Percentiles rank a stretch among this genome's conserved stretches.
Evolutionary conservation across 2,888 invertebrate species (phyloP).

Genomic region (Venustoraphidia nigricollis): DNA sequence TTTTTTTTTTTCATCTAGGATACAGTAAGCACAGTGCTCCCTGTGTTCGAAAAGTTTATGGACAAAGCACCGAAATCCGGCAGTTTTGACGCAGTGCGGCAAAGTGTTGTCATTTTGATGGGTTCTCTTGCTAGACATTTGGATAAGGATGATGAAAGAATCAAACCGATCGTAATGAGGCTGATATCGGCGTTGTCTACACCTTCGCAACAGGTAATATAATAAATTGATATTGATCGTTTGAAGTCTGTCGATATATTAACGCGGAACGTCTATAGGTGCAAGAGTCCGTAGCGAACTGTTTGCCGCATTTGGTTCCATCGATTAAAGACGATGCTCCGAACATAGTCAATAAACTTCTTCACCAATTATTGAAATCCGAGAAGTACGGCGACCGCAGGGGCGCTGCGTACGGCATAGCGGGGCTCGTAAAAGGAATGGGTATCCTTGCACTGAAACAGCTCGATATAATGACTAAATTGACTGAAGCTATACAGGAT

Average conservation of each 20-base stretch:
- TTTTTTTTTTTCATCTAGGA: constrained; percentile 26
- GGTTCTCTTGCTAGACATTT: constrained; percentile 94
- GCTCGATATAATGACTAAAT: constrained; percentile 84
- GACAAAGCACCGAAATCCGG: constrained; percentile 85
- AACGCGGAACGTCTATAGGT: constrained; percentile 36
- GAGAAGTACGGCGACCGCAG: constrained; percentile 85
- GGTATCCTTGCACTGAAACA: constrained; percentile 92
- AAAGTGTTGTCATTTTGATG: constrained; percentile 93
- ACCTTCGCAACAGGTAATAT: constrained; percentile 76
- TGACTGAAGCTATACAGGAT: constrained; percentile 88
- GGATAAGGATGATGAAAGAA: constrained; percentile 73
- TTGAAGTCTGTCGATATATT: constrained; percentile 1
- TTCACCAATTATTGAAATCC: constrained; percentile 74
- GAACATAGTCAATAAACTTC: constrained; percentile 69
- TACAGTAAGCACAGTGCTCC: constrained; percentile 59
- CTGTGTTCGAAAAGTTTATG: constrained; percentile 86
- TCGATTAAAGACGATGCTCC: constrained; percentile 86
- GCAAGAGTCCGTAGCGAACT: constrained; percentile 94
- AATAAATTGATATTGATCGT: background rate
- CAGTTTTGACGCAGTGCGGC: constrained; percentile 81
- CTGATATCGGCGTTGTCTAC: constrained; percentile 85
- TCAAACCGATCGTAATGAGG: constrained; percentile 86
- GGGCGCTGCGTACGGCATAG: constrained; percentile 95
- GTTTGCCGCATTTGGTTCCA: constrained; percentile 84
- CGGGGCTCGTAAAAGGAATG: constrained; percentile 91